Conservation (phyloP, 2,888 invertebrate species). For the Clitarchus hookeri region DNA sequence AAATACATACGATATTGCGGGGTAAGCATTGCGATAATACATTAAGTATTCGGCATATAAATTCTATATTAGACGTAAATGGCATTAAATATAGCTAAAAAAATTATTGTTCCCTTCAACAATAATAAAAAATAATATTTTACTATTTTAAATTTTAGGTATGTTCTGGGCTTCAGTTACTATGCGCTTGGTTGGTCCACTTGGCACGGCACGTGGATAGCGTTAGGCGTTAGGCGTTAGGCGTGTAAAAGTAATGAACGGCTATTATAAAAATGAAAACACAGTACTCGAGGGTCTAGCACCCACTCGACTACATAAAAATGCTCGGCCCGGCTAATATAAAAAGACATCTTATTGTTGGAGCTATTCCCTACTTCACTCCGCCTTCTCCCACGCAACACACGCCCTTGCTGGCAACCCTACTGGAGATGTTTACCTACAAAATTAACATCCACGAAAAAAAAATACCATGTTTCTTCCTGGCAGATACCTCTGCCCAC, state of each 20-base stretch:
- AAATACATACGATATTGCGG: no score
- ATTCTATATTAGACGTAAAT: no score
- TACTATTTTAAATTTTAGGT: no score
- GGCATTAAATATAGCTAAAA: no score
- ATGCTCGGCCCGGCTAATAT: not conserved
- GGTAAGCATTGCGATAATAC: no score
- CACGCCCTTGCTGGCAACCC: not conserved
- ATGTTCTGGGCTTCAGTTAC: no score
- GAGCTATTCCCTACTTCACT: not conserved
- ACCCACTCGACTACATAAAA: not conserved
- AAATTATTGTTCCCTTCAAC: no score
- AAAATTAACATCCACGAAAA: constrained; percentile 3
- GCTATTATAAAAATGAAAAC: not conserved
- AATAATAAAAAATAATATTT: no score
- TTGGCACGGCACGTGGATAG: no score
- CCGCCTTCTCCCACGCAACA: not conserved
- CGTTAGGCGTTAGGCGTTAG: no score
- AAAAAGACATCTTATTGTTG: not conserved
- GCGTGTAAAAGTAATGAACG: not conserved
- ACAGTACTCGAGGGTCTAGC: not conserved
- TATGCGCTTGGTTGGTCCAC: no score
- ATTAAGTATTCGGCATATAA: no score
- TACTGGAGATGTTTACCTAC: not conserved
- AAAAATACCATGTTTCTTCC: not conserved
- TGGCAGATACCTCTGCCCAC: not conserved